Evolutionary conservation across 2,888 invertebrate species (phyloP).

Genomic region (Eupithecia dodoneata): DNA sequence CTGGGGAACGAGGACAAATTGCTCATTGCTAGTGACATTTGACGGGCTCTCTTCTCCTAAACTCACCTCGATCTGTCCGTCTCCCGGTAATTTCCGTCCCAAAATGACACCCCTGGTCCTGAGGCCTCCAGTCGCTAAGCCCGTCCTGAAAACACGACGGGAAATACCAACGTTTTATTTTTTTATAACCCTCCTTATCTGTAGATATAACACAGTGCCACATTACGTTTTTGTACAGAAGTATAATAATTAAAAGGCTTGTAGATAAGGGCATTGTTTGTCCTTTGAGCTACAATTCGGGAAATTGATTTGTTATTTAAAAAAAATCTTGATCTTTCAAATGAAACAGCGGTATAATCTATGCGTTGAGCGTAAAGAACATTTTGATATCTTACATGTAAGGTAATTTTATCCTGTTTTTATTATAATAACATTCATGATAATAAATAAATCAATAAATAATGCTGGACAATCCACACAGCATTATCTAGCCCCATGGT

Average conservation of each 20-base stretch:
- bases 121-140: conserved; percentile 39
- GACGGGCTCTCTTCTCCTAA: conserved; percentile 63
- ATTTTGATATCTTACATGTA: neutral
- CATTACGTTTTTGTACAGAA: conserved; percentile 54
- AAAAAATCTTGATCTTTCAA: conserved; percentile 16
- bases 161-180: conserved; percentile 67
- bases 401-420: neutral
- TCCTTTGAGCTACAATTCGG: conserved; percentile 11
- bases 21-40: conserved; percentile 68
- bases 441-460: too few relatives aligned
- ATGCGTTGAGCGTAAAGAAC: neutral
- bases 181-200: conserved; percentile 67
- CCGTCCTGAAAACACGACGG: conserved; percentile 58
- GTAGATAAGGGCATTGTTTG: conserved; percentile 31
- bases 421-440: neutral
- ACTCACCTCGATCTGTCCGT: conserved; percentile 60
- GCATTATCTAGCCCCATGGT: too few relatives aligned
- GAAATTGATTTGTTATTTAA: conserved; percentile 39
- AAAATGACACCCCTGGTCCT: conserved; percentile 66
- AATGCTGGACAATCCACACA: too few relatives aligned
- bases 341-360: conserved; percentile 9
- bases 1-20: conserved; percentile 59
- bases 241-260: conserved; percentile 40
- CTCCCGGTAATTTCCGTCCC: conserved; percentile 69
- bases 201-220: conserved; percentile 56